Evolutionary conservation across 2,888 invertebrate species (phyloP).

Genomic region (Thereva unica): DNA sequence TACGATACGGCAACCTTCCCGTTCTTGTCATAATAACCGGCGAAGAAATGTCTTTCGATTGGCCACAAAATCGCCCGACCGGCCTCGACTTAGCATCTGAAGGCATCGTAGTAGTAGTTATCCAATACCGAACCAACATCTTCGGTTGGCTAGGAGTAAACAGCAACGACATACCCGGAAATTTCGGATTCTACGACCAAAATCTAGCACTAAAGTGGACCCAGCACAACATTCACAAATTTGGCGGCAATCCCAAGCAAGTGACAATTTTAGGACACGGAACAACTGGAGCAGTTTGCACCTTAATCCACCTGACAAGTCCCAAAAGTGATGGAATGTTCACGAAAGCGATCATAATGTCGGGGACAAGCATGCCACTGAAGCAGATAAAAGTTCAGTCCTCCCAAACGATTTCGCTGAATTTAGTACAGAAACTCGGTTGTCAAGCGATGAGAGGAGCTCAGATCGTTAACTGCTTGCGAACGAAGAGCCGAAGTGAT

Average conservation of each 20-base stretch:
- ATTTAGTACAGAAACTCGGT: slow-evolving; percentile 61
- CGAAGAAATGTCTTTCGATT: slow-evolving; percentile 69
- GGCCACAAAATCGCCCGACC: slow-evolving; percentile 62
- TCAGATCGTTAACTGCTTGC: slow-evolving; percentile 67
- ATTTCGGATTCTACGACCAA: slow-evolving; percentile 85
- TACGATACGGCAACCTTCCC: slow-evolving; percentile 63
- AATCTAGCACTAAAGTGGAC: slow-evolving; percentile 78
- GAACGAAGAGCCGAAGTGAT: slow-evolving; percentile 64
- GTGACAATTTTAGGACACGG: slow-evolving; percentile 82
- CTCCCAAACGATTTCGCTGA: slow-evolving; percentile 50
- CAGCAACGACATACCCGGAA: slow-evolving; percentile 65
- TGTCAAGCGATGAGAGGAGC: slow-evolving; percentile 58
- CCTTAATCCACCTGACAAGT: slow-evolving; percentile 69
- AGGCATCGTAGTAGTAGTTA: slow-evolving; percentile 70
- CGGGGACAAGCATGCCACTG: slow-evolving; percentile 51
- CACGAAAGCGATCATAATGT: slow-evolving; percentile 71
- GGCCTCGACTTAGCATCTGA: slow-evolving; percentile 76
- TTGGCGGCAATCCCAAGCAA: slow-evolving; percentile 78
- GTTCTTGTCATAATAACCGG: slow-evolving; percentile 60
- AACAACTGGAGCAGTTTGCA: slow-evolving; percentile 74
- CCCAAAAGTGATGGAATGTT: slow-evolving; percentile 64
- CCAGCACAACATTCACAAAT: slow-evolving; percentile 73
- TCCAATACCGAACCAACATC: slow-evolving; percentile 71
- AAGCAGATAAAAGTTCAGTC: slow-evolving; percentile 6
- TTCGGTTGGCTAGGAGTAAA: slow-evolving; percentile 68